Conservation (phyloP, 2,888 invertebrate species). For the Drosophila algonquin region DNA sequence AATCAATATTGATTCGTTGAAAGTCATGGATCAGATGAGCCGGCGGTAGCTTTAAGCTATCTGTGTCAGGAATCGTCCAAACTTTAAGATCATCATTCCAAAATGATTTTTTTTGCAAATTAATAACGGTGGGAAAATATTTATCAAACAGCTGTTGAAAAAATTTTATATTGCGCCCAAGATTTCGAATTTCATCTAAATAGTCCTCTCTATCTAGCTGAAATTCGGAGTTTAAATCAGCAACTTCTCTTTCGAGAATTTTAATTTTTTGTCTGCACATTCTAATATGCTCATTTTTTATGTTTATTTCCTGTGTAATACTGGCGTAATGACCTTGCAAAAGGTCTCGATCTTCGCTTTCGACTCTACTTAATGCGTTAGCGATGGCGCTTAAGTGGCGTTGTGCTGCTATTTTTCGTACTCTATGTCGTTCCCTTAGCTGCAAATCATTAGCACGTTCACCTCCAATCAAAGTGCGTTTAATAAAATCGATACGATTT, state of each 20-base stretch:
- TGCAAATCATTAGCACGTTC: conserved; percentile 90
- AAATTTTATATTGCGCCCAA: conserved; percentile 89
- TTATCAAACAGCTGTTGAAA: conserved; percentile 87
- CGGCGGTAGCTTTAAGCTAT: conserved; percentile 89
- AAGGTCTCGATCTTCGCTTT: conserved; percentile 89
- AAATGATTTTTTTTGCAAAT: conserved; percentile 86
- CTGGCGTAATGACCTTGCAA: conserved; percentile 91
- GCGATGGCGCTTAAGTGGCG: conserved; percentile 86
- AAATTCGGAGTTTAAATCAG: conserved; percentile 92
- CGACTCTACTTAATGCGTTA: conserved; percentile 86
- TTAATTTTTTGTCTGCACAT: conserved; percentile 88
- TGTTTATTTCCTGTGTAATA: conserved; percentile 90
- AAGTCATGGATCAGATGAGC: conserved; percentile 75
- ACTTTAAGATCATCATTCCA: conserved; percentile 91
- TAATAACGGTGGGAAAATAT: conserved; percentile 86
- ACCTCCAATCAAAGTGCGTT: conserved; percentile 91
- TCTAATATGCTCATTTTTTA: conserved; percentile 88
- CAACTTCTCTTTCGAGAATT: conserved; percentile 89
- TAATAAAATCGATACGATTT: conserved; percentile 86
- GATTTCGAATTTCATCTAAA: conserved; percentile 90
- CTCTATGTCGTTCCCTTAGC: conserved; percentile 88
- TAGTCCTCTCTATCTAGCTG: conserved; percentile 92
- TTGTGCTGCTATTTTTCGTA: conserved; percentile 89
- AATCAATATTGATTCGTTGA: conserved; percentile 7
- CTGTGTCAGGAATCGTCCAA: conserved; percentile 89